These are phyloP conservation scores for Emesis castigata DNA, from an alignment of 2,888 invertebrate genomes.

Conservation along the genomic window DNA sequence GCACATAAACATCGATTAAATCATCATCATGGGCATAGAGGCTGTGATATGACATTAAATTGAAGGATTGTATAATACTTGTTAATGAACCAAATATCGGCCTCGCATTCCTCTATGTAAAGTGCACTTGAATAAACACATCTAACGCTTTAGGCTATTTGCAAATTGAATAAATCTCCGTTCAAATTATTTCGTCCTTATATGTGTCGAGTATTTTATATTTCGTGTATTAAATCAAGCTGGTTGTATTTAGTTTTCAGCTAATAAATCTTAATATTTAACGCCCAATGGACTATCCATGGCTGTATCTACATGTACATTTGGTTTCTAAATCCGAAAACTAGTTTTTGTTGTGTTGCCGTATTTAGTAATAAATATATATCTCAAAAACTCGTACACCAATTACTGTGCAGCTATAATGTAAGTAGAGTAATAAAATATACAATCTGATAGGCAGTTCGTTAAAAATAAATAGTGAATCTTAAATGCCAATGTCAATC, in stretches of 20 bases:
- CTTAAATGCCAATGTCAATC: no score
- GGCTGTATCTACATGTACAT: not conserved
- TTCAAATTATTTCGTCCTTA: constrained; percentile 18
- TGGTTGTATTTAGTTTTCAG: not conserved
- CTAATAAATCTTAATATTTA: not conserved
- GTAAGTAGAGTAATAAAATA: no score
- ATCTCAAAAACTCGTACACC: no score
- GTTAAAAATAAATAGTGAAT: no score
- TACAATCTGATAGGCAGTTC: no score
- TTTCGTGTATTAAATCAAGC: not conserved
- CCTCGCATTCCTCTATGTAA: constrained; percentile 29
- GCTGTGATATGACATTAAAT: not conserved
- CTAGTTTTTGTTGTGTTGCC: not conserved
- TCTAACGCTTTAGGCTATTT: constrained; percentile 25
- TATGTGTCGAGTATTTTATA: not conserved
- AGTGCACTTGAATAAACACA: constrained; percentile 16
- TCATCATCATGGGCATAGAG: not conserved
- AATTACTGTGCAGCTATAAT: no score
- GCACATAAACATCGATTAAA: not conserved
- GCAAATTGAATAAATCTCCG: constrained; percentile 48
- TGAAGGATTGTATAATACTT: constrained; percentile 29
- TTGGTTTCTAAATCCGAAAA: not conserved
- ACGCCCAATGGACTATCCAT: not conserved
- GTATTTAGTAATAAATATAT: not conserved
- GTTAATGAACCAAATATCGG: constrained; percentile 58